Evolutionary conservation across 2,797 vertebrate genomes (phyloP), one percentile per base, ranked within the genome.

Genomic region (Mormyrus hasselquistii): DNA sequence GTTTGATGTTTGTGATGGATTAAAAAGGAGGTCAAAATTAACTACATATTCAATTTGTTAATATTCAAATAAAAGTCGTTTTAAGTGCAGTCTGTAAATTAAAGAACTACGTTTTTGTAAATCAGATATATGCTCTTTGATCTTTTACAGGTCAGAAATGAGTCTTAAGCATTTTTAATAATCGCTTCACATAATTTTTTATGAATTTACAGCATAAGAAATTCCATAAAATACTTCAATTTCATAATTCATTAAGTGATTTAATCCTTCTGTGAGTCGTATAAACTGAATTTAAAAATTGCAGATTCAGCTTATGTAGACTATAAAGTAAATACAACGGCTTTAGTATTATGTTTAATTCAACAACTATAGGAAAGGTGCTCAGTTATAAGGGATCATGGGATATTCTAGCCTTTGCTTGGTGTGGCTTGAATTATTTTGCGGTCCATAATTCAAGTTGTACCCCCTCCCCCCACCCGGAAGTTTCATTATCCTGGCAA

Each of bases 11-110:
- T 76, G 84, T 90, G 44, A 83, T 76, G 84, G 84, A 16, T 89
- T 87, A 57, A 62, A 84, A 69, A 86, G 38, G 10, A 79, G 49
- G 87, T 86, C 34, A 50, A 89, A 59, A 87, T 86, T 16, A 69
- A 69, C 38, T 49, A 73, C 50, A 86, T 86, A 86, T 55, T 85
- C 38, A 88, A 22, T 88, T 87, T 90, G 62, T 76, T 89, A 89
- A 89, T 87, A 90, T 65, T 49, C 12, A 88, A 86, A 89, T 65
- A 86, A 86, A 86, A 47, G 87, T 88, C 49, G 49, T 88, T 90
- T 87, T 88, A 65, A 84, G 83, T 90, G 87, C 57, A 16, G 53
- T 88, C 53, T 65, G 55, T 89, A 87, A 79, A 90, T 91, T 86
- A 86, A 55, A 90, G 53, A 82, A 87, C 16, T 53, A 86, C 16